Base-by-base conservation (phyloP, 1,140 invertebrate species). In the Meloidogyne chitwoodi region DNA sequence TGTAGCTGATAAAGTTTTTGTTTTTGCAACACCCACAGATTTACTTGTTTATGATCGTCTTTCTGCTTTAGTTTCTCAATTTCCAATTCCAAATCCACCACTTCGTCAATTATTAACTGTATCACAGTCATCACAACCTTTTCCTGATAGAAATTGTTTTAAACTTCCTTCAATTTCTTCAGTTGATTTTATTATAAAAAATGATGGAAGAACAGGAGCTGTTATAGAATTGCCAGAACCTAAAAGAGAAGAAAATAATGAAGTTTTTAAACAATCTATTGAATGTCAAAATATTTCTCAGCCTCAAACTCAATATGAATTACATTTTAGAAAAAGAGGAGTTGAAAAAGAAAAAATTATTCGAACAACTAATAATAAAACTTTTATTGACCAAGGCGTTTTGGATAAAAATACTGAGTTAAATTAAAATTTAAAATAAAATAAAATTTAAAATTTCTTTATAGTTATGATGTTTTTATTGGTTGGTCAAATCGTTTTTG, bases 1-100 rank as follows among this genome's bases (percentile, higher is more conserved):
- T 5, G 86, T 87, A n/a, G 86, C 86, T 16, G 84, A 86, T 73
- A 87, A 86, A 75, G 68, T 86, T 29, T 87, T 86, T 68, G 79
- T 87, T 22, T 87, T 86, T 65, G 84, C 81, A 14, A 87, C 84
- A 26, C 80, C 84, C 1, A 77, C 68, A 12, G 79, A 87, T 62
- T 72, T 86, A 71, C 66, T 87, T 12, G 80, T 86, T 31, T 85
- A 86, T 68, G 83, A 84, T 16, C 78, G 81, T 3, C 56, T 61
- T 22, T 76, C 77, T 11, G 82, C 74, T 31, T 56, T 79, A 29
- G 75, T 80, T 22, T 78, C 78, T 19, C 84, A 78, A 3, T 76
- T 86, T 5, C 68, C 86, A 8, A 83, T 87, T 29, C 64, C 68
- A 10, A 87, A 85, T 75, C 84, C 84, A 5, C 84, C 84, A 24